Evolutionary conservation across 2,888 invertebrate species (phyloP).

Genomic region (Drosophila infuscata): DNA sequence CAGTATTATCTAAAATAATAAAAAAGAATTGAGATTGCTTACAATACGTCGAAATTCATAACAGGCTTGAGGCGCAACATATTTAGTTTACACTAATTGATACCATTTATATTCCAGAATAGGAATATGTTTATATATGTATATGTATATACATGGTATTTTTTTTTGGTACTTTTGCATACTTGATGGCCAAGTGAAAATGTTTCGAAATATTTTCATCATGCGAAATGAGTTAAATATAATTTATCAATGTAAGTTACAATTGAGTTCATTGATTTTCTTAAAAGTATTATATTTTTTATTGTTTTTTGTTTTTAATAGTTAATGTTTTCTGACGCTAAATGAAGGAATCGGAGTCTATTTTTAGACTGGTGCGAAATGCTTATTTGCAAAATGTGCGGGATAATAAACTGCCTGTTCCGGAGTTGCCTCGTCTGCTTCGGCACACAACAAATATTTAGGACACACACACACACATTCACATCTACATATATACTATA

Average conservation of each 20-base stretch:
- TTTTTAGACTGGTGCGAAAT: constrained; percentile 7
- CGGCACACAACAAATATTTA: constrained; percentile 34
- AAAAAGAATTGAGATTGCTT: neutral
- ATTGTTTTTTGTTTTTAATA: neutral
- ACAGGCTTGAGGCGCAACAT: too few species aligned
- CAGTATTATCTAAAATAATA: neutral
- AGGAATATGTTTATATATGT: neutral
- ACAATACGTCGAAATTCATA: too few species aligned
- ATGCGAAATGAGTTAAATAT: neutral
- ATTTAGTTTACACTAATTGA: neutral
- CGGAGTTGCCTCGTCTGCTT: constrained; percentile 26
- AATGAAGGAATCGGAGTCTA: constrained; percentile 20
- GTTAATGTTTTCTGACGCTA: constrained; percentile 11
- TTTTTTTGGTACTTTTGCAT: too few species aligned
- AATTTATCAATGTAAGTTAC: constrained; percentile 1
- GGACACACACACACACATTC: constrained; percentile 5
- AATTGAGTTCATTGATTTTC: constrained; percentile 16
- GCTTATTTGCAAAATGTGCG: constrained; percentile 31
- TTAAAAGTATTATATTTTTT: neutral
- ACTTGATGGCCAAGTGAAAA: neutral
- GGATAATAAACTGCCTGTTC: constrained; percentile 42
- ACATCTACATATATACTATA: neutral
- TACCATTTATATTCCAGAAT: neutral
- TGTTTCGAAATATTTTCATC: neutral
- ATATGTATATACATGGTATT: too few species aligned